phyloP scores from a whole-genome alignment of 2,888 invertebrate species.

The Tuta absoluta region DNA sequence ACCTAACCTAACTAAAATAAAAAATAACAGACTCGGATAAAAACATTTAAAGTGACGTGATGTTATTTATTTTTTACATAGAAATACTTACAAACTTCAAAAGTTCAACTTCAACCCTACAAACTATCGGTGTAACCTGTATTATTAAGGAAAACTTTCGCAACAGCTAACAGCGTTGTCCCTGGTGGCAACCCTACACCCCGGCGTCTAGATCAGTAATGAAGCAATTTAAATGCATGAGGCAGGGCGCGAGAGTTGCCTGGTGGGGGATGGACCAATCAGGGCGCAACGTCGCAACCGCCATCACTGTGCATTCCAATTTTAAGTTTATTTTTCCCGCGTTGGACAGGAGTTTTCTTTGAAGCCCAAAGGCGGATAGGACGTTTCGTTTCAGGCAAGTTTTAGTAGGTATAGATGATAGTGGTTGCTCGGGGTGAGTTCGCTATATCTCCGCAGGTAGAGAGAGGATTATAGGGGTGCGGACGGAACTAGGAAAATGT shows the following conservation, averaged over 20 bases:
- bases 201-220: conserved; percentile 78
- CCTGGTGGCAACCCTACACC: conserved; percentile 72
- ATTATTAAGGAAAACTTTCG: conserved; percentile 43
- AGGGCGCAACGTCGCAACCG: conserved; percentile 48
- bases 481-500: conserved; percentile 74
- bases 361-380: conserved; percentile 30
- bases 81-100: too few species aligned
- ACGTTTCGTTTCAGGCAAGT: conserved; percentile 32
- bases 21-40: too few species aligned
- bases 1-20: too few species aligned
- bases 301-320: conserved; percentile 35
- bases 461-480: conserved; percentile 75
- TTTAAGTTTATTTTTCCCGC: not conserved
- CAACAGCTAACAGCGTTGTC: conserved; percentile 45
- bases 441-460: conserved; percentile 79
- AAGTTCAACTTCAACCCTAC: not conserved
- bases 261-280: conserved; percentile 67
- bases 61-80: too few species aligned
- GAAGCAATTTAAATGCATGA: conserved; percentile 83
- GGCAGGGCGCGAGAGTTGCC: conserved; percentile 77
- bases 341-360: not conserved
- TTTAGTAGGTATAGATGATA: conserved; percentile 76
- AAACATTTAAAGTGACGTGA: too few species aligned
- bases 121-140: conserved; percentile 19
- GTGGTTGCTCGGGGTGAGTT: conserved; percentile 76